phyloP scores from a whole-genome alignment of 30 jellyfish, hydroid and myxozoan genomes.

The Kudoa iwatai region DNA sequence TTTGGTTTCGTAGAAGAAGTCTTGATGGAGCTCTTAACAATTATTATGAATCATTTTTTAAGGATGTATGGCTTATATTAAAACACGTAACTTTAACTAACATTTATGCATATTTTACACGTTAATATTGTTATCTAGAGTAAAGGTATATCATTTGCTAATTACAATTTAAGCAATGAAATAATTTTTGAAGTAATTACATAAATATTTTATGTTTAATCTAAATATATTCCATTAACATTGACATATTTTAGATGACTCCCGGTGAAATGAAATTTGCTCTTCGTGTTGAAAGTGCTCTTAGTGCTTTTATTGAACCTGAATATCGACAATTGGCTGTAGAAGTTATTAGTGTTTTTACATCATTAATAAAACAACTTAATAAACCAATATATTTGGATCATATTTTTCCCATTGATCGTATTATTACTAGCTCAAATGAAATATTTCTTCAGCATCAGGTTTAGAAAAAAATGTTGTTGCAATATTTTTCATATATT shows the following conservation, averaged over 20 bases:
- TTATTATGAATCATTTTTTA: conserved; percentile 32
- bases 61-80: conserved; percentile 24
- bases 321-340: conserved; percentile 66
- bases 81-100: no score
- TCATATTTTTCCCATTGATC: conserved; percentile 13
- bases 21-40: conserved; percentile 81
- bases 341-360: conserved; percentile 44
- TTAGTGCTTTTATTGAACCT: conserved; percentile 32
- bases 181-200: conserved; percentile 11
- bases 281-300: conserved; percentile 28
- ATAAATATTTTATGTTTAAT: no score
- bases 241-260: no score
- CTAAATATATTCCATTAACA: no score
- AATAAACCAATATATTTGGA: conserved; percentile 5
- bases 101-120: no score
- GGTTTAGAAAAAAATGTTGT: conserved; percentile 7
- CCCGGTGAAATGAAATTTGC: conserved; percentile 88
- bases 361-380: conserved; percentile 11
- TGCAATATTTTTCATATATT: neutral
- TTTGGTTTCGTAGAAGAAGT: conserved; percentile 80
- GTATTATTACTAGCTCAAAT: conserved; percentile 20
- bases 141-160: conserved; percentile 14
- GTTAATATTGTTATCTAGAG: conserved; percentile 7
- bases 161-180: conserved; percentile 5
- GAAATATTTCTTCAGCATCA: conserved; percentile 18